Evolutionary conservation across 2,888 invertebrate genomes (phyloP).

Genomic region (Agelastica alni): DNA sequence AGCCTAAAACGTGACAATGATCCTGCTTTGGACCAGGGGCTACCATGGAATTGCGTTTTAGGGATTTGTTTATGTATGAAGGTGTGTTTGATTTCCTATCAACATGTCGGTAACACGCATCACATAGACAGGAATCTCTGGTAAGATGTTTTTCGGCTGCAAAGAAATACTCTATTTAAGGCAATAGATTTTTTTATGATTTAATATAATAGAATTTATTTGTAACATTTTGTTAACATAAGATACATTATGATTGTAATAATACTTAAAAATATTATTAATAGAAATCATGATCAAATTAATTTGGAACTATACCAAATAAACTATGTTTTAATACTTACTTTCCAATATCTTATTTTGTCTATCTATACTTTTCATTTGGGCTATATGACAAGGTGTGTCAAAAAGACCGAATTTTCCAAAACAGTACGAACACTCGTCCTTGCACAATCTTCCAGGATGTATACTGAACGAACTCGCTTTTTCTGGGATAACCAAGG

Average conservation of each 20-base stretch:
- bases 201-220: constrained; percentile 2
- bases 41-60: constrained; percentile 50
- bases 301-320: too few species aligned
- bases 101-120: constrained; percentile 85
- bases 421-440: constrained; percentile 86
- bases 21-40: constrained; percentile 54
- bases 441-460: constrained; percentile 78
- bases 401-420: constrained; percentile 86
- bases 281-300: too few species aligned
- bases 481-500: constrained; percentile 84
- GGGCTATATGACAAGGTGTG: constrained; percentile 85
- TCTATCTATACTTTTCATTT: constrained; percentile 80
- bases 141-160: constrained; percentile 80
- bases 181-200: too few species aligned
- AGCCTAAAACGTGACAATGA: constrained; percentile 69
- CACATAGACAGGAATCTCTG: constrained; percentile 83
- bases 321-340: too few species aligned
- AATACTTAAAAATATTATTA: too few species aligned
- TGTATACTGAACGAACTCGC: constrained; percentile 87
- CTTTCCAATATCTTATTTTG: constrained; percentile 79
- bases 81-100: constrained; percentile 79
- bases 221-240: neutral
- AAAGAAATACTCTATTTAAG: too few species aligned
- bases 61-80: constrained; percentile 64
- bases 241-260: neutral